Base-by-base conservation (phyloP, 1,140 invertebrate genomes). In the Aphidius ervi region DNA sequence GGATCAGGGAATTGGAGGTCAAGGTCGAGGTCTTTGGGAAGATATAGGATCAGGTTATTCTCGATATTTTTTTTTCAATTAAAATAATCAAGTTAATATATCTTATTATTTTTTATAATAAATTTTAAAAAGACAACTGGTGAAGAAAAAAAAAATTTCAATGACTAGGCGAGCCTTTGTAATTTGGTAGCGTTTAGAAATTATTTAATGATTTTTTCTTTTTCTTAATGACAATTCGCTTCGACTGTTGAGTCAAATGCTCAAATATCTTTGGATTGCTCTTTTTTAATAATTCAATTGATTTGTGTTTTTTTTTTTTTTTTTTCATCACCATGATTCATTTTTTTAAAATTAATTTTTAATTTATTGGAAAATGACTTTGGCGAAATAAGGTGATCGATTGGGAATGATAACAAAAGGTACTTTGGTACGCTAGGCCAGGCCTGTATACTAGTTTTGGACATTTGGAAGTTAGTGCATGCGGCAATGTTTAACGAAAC, bases 391-490 rank as follows among this genome's bases (percentile, higher is more conserved):
- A 39, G 39, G 10, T 23, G 64, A 46, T 40, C 6, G 45, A 20
- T 31, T 39, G 55, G 61, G 52, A 54, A 49, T 46, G 39, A 53
- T 31, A 54, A 16, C 61, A 60, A 58, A 67, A 67, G 70, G 72
- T 75, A 70, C 70, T 77, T 77, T 78, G 77, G 77, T 78, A 80
- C 78, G 78, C 78, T 80, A 79, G 76, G 71, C 78, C 77, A 71
- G 76, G 73, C 78, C 74, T 74, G 55, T 62, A 53, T 61, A 55
- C 40, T 56, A 46, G n/a, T 61, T 68, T 57, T 67, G 65, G 58
- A 37, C 55, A 67, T 68, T 65, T 54, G 61, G 61, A 58, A 72
- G 71, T 78, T 71, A 78, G 74, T 74, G 67, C 68, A 78, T 78
- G 77, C 77, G 69, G 67, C 67, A 73, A 76, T 67, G 23, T 31